Conservation (phyloP, 2,113 vertebrate genomes). For the Tyto alba region DNA sequence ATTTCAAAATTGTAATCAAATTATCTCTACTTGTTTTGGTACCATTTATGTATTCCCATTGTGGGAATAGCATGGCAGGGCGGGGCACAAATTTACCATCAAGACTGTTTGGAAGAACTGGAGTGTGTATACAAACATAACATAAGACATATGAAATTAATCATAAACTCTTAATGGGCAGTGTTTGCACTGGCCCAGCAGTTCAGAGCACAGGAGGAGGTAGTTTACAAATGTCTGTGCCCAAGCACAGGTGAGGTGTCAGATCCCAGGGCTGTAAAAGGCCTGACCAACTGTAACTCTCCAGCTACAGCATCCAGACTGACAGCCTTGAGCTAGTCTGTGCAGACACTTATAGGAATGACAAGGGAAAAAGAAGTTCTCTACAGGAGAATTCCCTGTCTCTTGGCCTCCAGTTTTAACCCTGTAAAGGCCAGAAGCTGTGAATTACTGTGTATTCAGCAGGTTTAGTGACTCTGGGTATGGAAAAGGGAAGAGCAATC, state of each 20-base stretch:
- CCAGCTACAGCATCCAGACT: background rate
- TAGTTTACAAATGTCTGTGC: background rate
- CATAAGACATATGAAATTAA: background rate
- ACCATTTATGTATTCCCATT: background rate
- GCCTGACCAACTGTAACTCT: background rate
- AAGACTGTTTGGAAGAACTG: background rate
- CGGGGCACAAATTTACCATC: background rate
- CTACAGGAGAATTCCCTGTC: background rate
- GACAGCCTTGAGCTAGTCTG: background rate
- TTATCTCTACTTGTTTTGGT: background rate
- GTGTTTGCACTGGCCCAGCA: background rate
- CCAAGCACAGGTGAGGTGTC: background rate
- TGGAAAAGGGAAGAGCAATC: background rate
- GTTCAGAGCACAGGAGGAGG: background rate
- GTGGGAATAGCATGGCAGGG: background rate
- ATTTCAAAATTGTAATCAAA: background rate
- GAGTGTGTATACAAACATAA: background rate
- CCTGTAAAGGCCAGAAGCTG: background rate
- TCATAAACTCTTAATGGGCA: background rate
- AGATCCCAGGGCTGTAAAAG: background rate
- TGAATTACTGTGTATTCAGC: background rate
- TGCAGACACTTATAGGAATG: background rate
- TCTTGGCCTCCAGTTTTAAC: background rate
- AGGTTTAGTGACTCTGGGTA: background rate
- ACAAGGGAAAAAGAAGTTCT: background rate